Base-by-base conservation (phyloP, 2,888 invertebrate genomes). In the Cryptops parisi region DNA sequence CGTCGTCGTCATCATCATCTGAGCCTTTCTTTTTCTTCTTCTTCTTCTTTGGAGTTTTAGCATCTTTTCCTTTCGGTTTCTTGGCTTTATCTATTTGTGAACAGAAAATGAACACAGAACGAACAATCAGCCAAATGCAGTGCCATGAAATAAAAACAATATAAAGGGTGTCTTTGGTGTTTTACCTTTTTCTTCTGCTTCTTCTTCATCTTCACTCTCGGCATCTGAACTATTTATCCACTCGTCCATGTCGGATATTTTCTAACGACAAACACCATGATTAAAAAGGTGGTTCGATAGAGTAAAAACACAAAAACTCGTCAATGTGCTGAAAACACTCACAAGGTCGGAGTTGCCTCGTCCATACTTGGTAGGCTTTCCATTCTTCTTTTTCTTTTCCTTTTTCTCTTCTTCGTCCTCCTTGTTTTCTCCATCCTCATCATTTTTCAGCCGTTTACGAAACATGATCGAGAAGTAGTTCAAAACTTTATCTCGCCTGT, bases 381-480 rank as follows among this genome's bases (percentile, higher is more conserved):
- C n/a, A n/a, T n/a, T n/a, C n/a, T n/a, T n/a, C n/a, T n/a, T n/a
- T n/a, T n/a, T n/a, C 76, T 62, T 84, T 81, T 0, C 78, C 78
- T 25, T 81, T 81, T 12, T 70, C 75, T 60, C 76, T 58, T 58
- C 77, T 57, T 57, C 38, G 56, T 53, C 56, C 17, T 45, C 55
- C 12, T 56, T 62, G 46, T 62, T 63, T 55, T 62, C 64, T 44
- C 57, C 64, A 52, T 58, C 62, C 3, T 60, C 62, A 51, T 79
- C 80, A 17, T 72, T 64, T 62, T 83, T 81, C 67, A 90, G 74
- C 54, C 90, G 78, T 68, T 91, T 91, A 21, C 86, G 79, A 67
- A 86, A 79, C 94, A 96, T 96, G 55, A 96, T 75, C 2, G 88
- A 84, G 69, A 96, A 98, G 68, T 82, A 90, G 72, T 98, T 98